Percentiles rank a stretch among this genome's conserved stretches.
These are phyloP conservation scores for Melipona quadrifasciata DNA, from an alignment of 1,140 invertebrate genomes.

Conservation along the genomic window DNA sequence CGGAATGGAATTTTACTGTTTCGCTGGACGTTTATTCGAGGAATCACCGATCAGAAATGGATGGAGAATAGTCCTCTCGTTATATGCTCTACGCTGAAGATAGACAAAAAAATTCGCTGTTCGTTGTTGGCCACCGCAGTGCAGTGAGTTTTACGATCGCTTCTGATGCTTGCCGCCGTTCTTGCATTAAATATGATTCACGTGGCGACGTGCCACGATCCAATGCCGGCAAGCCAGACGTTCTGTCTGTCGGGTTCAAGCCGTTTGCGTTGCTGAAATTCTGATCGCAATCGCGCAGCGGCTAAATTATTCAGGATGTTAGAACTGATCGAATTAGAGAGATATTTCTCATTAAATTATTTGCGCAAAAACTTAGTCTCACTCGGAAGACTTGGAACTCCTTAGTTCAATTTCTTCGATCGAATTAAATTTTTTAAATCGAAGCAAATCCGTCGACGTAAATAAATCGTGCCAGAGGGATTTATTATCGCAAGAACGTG, in stretches of 20 bases:
- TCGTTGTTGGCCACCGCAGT: constrained; percentile 30
- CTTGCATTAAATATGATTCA: constrained; percentile 50
- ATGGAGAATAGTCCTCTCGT: constrained; percentile 23
- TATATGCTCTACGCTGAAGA: background rate
- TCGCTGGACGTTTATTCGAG: constrained; percentile 25
- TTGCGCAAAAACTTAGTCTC: background rate
- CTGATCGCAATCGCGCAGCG: background rate
- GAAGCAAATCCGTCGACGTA: background rate
- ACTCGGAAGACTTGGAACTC: background rate
- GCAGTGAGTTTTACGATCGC: constrained; percentile 42
- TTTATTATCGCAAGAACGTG: background rate
- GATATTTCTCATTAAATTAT: background rate
- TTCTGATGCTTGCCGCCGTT: constrained; percentile 45
- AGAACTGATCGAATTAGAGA: background rate
- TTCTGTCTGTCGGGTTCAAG: background rate
- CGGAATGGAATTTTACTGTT: constrained; percentile 3
- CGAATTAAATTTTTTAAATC: background rate
- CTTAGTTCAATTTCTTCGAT: background rate
- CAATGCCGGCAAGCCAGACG: background rate
- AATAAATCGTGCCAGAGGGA: background rate
- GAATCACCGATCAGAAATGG: constrained; percentile 23
- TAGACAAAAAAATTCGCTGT: constrained; percentile 16
- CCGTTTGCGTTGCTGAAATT: constrained; percentile 17
- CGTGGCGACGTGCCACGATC: constrained; percentile 28
- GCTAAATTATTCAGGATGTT: background rate